Evolutionary conservation across 1,140 invertebrate species (phyloP).

Genomic region (Drosophila bipectinata): DNA sequence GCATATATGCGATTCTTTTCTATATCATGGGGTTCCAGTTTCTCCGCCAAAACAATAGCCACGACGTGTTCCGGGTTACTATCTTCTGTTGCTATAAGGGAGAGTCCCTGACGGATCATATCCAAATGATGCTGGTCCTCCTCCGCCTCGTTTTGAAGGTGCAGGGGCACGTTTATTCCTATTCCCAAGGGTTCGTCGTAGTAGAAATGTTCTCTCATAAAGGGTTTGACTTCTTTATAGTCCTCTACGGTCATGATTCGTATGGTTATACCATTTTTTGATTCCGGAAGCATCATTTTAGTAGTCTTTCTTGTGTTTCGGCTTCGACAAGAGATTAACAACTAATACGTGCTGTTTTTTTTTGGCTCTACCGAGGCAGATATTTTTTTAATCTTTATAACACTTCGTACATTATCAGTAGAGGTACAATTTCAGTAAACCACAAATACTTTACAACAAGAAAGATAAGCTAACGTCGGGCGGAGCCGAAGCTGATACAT

Average conservation of each 20-base stretch:
- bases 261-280: slow-evolving; percentile 29
- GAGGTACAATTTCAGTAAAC: no score
- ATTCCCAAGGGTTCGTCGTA: slow-evolving; percentile 37
- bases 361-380: neutral
- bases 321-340: neutral
- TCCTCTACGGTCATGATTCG: slow-evolving; percentile 45
- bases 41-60: neutral
- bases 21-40: neutral
- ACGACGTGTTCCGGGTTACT: neutral
- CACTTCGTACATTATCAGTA: no score
- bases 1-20: neutral
- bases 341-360: neutral
- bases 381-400: no score
- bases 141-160: neutral
- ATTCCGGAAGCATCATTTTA: neutral
- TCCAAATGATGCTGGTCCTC: neutral
- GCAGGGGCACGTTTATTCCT: neutral
- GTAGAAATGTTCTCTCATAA: slow-evolving; percentile 37
- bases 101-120: neutral
- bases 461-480: no score
- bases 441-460: no score
- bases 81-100: neutral
- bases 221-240: slow-evolving; percentile 26
- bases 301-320: neutral
- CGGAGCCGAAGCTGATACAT: no score